These are phyloP conservation scores for Diaprepes abbreviatus DNA, from an alignment of 2,888 invertebrate species.

Conservation along the genomic window DNA sequence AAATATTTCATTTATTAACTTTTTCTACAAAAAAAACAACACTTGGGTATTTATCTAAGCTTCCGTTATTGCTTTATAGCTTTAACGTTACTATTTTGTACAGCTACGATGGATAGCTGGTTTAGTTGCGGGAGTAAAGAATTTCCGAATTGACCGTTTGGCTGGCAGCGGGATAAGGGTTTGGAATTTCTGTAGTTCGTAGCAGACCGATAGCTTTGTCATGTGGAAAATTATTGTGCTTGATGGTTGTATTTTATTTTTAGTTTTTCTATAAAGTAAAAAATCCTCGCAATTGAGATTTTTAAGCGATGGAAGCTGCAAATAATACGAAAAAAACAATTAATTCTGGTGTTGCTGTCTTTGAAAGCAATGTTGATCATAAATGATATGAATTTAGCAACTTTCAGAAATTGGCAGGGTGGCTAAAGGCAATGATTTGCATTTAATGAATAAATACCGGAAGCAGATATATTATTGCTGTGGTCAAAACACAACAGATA, in stretches of 20 bases:
- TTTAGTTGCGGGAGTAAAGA: constrained; percentile 10
- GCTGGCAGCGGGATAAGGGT: constrained; percentile 11
- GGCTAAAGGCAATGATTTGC: too few species aligned
- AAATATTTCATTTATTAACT: not conserved
- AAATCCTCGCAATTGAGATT: too few species aligned
- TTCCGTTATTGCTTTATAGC: constrained; percentile 12
- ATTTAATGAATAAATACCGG: too few species aligned
- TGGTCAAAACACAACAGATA: too few species aligned
- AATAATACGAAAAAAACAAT: too few species aligned
- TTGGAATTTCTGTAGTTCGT: constrained; percentile 12
- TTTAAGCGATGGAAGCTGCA: too few species aligned
- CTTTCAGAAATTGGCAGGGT: too few species aligned
- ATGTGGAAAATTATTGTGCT: not conserved
- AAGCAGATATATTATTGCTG: too few species aligned
- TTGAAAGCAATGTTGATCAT: too few species aligned
- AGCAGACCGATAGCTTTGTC: constrained; percentile 7
- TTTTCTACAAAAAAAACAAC: not conserved
- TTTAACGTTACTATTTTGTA: not conserved
- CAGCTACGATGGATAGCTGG: constrained; percentile 11
- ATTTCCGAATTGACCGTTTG: constrained; percentile 1
- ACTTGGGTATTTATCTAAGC: constrained; percentile 4
- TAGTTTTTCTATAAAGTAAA: too few species aligned
- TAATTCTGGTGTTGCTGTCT: too few species aligned
- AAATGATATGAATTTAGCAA: too few species aligned
- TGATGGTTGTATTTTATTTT: not conserved